Base-by-base conservation (phyloP, 2,113 vertebrate species). In the Hyla sarda region DNA sequence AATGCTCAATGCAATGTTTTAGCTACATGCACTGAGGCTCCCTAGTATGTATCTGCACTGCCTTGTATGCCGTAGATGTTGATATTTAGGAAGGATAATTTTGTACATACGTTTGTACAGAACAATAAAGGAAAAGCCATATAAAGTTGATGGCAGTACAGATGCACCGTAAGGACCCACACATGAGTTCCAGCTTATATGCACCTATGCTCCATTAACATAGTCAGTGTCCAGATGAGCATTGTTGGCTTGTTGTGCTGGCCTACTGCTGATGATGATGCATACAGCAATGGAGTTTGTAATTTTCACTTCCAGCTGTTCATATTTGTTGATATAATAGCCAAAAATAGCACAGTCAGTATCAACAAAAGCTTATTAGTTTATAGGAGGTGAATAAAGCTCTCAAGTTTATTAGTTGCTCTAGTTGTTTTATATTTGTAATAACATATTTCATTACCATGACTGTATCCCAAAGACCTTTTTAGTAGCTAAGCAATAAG, bases 231-330 rank as follows among this genome's bases (percentile, higher is more conserved):
- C 7, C 21, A 58, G 56, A 58, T n/a, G 23, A 28, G 25, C 16
- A 37, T 19, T 32, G 28, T 34, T 78, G 75, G 52, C 32, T 37
- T 72, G 58, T 45, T 82, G 28, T 56, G 28, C 3, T 28, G 58
- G 65, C 30, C 65, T 79, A 54, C 54, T 71, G 47, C 47, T 48
- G 73, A 0, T 73, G 54, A 54, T 78, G 60, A 69, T 50, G 21
- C 28, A 32, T 62, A 69, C 28, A 28, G 72, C 72, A 62, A 32
- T 47, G n/a, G 16, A 85, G 60, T 48, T 85, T 30, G 60, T 28
- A 67, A 78, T 71, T 85, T 60, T 79, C 65, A 52, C 75, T 85
- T 79, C 84, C 84, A 85, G 75, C 84, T 85, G 84, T 79, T 79
- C 45, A 21, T 13, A 67, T 85, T 79, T 85, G 84, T 85, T 85